Conservation (phyloP, 2,888 invertebrate genomes). For the Neoaliturus tenellus region DNA sequence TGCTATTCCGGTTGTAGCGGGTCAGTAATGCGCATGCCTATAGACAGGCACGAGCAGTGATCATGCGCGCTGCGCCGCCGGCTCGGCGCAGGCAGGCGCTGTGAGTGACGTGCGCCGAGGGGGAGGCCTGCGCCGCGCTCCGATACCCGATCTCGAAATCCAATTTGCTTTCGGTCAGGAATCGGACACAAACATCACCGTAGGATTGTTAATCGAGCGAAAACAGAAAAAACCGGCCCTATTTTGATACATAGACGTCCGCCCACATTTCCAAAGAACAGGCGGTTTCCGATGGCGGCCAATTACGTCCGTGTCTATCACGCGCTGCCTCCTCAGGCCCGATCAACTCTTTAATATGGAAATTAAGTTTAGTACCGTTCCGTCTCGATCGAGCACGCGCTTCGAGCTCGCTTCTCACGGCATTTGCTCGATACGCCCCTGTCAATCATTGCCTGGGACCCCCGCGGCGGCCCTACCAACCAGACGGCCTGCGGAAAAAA, state of each 20-base stretch:
- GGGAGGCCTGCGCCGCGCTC: background rate
- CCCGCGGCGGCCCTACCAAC: background rate
- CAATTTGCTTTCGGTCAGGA: conserved; percentile 50
- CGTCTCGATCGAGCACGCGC: conserved; percentile 45
- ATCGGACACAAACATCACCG: conserved; percentile 43
- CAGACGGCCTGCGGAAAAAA: too few relatives aligned
- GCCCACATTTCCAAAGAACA: conserved; percentile 52
- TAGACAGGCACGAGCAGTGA: background rate
- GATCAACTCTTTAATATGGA: conserved; percentile 57
- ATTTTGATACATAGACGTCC: conserved; percentile 55
- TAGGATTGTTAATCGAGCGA: conserved; percentile 49
- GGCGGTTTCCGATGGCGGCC: conserved; percentile 53
- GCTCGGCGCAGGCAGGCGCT: background rate
- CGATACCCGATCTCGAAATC: conserved; percentile 48
- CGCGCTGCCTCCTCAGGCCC: conserved; percentile 39
- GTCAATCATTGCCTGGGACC: conserved; percentile 34
- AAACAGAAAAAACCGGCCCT: conserved; percentile 56
- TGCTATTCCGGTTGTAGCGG: too few relatives aligned
- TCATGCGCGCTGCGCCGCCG: too few relatives aligned
- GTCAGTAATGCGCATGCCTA: background rate
- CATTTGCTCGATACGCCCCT: conserved; percentile 20
- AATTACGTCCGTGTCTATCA: conserved; percentile 55
- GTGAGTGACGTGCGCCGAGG: conserved; percentile 2
- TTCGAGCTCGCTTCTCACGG: conserved; percentile 34
- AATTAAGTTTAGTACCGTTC: conserved; percentile 54